phyloP scores from a whole-genome alignment of 2,797 vertebrate genomes.

The Clarias laeviceps region DNA sequence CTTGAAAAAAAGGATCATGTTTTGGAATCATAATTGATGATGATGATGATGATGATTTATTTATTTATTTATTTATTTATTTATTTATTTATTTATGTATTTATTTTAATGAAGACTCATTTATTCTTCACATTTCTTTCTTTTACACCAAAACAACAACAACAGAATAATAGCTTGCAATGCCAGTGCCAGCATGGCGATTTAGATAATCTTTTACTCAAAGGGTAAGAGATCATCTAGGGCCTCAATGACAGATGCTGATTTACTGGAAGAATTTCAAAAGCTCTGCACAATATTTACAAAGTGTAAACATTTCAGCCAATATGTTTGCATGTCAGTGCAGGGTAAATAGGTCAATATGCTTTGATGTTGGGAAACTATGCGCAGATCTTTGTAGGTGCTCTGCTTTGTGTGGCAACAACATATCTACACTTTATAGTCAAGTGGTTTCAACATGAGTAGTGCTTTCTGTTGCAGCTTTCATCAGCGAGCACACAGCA shows the following conservation, averaged over 20 bases:
- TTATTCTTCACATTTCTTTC: neutral
- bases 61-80: neutral
- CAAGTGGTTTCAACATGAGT: slow-evolving; percentile 25
- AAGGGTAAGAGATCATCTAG: slow-evolving; percentile 18
- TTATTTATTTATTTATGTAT: no score
- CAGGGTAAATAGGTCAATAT: slow-evolving; percentile 40
- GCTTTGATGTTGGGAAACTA: slow-evolving; percentile 28
- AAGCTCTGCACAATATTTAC: slow-evolving; percentile 40
- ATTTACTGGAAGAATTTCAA: slow-evolving; percentile 41
- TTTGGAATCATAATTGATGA: no score
- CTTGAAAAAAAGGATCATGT: no score
- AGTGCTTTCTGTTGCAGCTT: slow-evolving; percentile 19
- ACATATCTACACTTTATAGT: slow-evolving; percentile 22
- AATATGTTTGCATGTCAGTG: neutral
- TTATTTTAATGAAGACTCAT: neutral
- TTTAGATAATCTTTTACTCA: slow-evolving; percentile 13
- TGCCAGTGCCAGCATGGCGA: neutral
- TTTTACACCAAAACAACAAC: neutral
- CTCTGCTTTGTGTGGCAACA: slow-evolving; percentile 4
- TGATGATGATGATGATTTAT: no score
- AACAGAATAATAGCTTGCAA: neutral
- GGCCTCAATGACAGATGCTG: slow-evolving; percentile 4
- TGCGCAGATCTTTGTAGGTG: slow-evolving; percentile 15
- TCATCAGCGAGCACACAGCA: neutral
- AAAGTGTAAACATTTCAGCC: slow-evolving; percentile 30